A percentile compares a stretch with the other conserved stretches of the same genome.
phyloP scores from a whole-genome alignment of 2,113 vertebrate species.

The Corvus hawaiiensis region DNA sequence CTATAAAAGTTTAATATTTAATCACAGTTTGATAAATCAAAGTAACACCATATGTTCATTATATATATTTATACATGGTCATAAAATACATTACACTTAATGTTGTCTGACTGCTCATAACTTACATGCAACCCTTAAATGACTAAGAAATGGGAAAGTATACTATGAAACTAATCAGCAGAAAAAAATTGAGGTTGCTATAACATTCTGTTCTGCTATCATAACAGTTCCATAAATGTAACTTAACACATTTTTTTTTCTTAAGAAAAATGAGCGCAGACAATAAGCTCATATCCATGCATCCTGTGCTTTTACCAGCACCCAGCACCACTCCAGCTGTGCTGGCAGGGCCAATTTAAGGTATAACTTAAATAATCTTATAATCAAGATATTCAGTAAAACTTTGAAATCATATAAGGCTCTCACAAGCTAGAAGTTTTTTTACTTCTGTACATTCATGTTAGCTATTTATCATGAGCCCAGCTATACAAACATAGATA shows the following conservation, averaged over 20 bases:
- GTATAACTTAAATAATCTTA: too few relatives aligned
- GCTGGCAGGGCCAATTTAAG: background rate
- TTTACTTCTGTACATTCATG: background rate
- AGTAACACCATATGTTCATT: background rate
- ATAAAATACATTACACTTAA: constrained; percentile 5
- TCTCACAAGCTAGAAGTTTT: background rate
- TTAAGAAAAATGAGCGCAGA: background rate
- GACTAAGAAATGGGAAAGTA: background rate
- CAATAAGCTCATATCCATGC: background rate
- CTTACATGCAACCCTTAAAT: background rate
- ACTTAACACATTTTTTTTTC: background rate
- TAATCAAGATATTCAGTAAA: background rate
- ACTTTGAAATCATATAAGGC: background rate
- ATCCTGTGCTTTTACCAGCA: background rate
- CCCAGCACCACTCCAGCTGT: background rate
- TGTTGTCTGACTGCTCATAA: background rate
- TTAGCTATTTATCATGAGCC: background rate
- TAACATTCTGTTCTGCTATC: background rate
- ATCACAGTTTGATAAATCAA: constrained; percentile 8
- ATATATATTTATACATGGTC: background rate
- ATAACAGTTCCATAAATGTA: background rate
- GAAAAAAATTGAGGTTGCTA: background rate
- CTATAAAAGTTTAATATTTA: background rate
- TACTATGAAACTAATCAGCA: background rate
- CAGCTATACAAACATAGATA: background rate